Base-by-base conservation (phyloP, 2,113 vertebrate species). In the Clarias batrachus region DNA sequence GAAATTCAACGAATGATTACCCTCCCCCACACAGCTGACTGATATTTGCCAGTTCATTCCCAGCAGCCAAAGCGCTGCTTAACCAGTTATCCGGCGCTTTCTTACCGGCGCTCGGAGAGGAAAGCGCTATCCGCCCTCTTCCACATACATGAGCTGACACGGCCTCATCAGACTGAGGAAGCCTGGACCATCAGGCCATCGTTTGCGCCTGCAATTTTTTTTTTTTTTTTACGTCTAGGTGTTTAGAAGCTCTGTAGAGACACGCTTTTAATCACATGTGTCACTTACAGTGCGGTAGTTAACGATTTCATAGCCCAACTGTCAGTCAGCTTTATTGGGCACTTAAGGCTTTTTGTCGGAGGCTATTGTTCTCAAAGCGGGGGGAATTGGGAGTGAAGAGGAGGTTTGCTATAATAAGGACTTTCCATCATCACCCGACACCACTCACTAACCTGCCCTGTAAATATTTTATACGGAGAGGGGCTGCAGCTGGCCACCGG, bases 321-420 rank as follows among this genome's bases (percentile, higher is more conserved):
- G 86, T 73, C 87, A 86, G 76, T 88, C 87, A 77, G 77, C 82
- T 82, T 82, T 84, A 87, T 89, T 90, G 82, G 87, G 71, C 82
- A 87, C 65, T 90, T 78, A 86, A 89, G 88, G n/a, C 83, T 59
- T 82, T 87, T 74, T 83, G 89, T 83, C 82, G 27, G 71, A 90
- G 84, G 90, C 92, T 91, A 90, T 93, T 90, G 90, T 92, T 89
- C 91, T 94, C 93, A 93, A 93, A 92, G 89, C 87, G 87, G 91
- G 91, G 90, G 91, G 92, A 93, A 94, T 91, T 92, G 92, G 91
- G 92, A 96, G 94, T 94, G 91, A 93, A 93, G 90, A 92, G 95
- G 93, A 92, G 93, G 94, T 92, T 94, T 94, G 95, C 96, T 98
- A 95, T 96, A 97, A 97, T 96, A 97, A 96, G 94, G 89, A 87